phyloP scores from a whole-genome alignment of 2,113 vertebrate genomes.

The Smithornis capensis region DNA sequence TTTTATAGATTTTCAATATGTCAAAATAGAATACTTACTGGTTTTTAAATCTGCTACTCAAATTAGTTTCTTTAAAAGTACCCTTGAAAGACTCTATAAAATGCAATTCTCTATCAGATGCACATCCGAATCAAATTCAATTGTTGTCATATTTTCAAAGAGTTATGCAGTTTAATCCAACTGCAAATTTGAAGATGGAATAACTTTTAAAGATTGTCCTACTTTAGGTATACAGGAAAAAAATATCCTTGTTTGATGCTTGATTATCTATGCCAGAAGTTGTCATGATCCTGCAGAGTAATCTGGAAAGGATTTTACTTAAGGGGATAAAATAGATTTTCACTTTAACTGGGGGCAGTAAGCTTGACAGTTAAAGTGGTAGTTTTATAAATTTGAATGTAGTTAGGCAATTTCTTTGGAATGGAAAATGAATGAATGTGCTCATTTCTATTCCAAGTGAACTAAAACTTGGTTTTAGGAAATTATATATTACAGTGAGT shows the following conservation, averaged over 20 bases:
- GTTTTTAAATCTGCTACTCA: not conserved
- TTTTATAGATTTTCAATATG: not conserved
- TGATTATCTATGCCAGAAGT: conserved; percentile 32
- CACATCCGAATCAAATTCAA: not conserved
- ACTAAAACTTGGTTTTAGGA: not conserved
- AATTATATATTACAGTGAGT: not conserved
- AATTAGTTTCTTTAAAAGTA: not conserved
- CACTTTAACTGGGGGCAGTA: not conserved
- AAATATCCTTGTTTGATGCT: not conserved
- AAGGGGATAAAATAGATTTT: conserved; percentile 23
- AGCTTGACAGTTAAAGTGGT: conserved; percentile 21
- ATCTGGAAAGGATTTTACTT: conserved; percentile 57
- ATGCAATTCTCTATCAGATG: no score
- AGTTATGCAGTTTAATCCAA: not conserved
- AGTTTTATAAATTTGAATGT: not conserved
- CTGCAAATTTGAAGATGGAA: conserved; percentile 1
- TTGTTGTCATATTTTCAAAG: not conserved
- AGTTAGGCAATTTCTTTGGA: not conserved
- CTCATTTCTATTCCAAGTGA: not conserved
- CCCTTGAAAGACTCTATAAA: not conserved
- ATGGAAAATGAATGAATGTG: not conserved
- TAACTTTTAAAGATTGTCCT: conserved; percentile 31
- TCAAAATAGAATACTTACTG: not conserved
- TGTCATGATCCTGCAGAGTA: conserved; percentile 30
- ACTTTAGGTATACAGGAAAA: not conserved